These are phyloP conservation scores for Orthonyx spaldingii DNA, from an alignment of 2,113 vertebrate genomes.

Conservation along the genomic window DNA sequence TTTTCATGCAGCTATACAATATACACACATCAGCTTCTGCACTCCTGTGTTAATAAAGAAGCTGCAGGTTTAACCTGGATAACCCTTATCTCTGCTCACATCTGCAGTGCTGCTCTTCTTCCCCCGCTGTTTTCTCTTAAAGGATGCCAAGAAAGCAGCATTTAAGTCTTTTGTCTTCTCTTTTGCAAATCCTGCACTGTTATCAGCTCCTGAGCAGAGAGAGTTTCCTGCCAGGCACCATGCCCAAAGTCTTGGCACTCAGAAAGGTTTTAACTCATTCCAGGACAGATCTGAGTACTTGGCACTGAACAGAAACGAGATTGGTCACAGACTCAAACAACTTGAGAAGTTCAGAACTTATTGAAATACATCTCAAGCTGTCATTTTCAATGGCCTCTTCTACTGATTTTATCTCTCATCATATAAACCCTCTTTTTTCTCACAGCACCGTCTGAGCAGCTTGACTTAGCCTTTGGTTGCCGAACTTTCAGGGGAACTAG, in stretches of 20 bases:
- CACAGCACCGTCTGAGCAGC: accelerated
- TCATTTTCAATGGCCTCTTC: background rate
- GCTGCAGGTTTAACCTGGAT: background rate
- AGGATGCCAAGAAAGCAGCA: constrained; percentile 30
- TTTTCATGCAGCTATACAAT: background rate
- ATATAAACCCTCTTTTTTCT: background rate
- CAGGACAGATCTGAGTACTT: background rate
- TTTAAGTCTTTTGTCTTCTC: constrained; percentile 52
- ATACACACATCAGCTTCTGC: background rate
- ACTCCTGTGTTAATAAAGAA: background rate
- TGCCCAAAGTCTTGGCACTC: constrained; percentile 29
- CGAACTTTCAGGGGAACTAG: background rate
- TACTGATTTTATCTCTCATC: background rate
- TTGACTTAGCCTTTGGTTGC: accelerated
- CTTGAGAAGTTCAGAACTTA: background rate
- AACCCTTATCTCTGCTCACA: constrained; percentile 6
- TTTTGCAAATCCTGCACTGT: background rate
- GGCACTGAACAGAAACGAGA: accelerated
- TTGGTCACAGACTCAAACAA: background rate
- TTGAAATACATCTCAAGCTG: background rate
- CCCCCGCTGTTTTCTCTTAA: background rate
- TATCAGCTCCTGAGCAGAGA: constrained; percentile 22
- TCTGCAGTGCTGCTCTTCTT: constrained; percentile 13
- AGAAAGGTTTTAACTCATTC: constrained; percentile 24
- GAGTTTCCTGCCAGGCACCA: constrained; percentile 18